Percentiles rank a stretch among this genome's conserved stretches.
phyloP scores from a whole-genome alignment of 2,113 vertebrate species.

The Notiomystis cincta region DNA sequence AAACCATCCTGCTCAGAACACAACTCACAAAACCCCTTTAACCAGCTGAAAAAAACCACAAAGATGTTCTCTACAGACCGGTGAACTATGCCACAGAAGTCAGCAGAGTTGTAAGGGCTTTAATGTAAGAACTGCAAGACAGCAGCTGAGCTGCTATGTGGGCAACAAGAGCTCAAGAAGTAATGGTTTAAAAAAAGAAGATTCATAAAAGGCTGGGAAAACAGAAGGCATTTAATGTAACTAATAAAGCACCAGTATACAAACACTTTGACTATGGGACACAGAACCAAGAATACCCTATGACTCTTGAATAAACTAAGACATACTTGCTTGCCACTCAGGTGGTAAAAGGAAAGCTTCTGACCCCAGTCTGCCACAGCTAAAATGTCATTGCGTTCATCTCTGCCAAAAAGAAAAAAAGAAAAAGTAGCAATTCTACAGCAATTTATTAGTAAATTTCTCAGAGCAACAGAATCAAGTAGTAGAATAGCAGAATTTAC shows the following conservation, averaged over 20 bases:
- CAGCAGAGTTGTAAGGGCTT: not conserved
- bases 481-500: not conserved
- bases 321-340: constrained; percentile 95
- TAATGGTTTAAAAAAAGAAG: not conserved
- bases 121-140: not conserved
- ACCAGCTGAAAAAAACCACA: not conserved
- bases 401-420: constrained; percentile 73
- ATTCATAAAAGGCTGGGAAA: not conserved
- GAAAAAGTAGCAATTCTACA: not conserved
- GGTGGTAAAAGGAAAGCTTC: constrained; percentile 95
- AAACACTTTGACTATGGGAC: not conserved
- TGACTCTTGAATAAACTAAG: not conserved
- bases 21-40: not conserved
- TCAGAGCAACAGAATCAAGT: not conserved
- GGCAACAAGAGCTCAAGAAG: not conserved
- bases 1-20: not conserved
- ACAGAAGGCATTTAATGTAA: not conserved
- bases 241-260: not conserved
- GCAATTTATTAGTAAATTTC: not conserved
- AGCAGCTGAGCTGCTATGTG: not conserved
- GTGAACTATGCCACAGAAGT: not conserved
- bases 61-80: not conserved
- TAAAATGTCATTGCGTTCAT: constrained; percentile 94
- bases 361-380: constrained; percentile 98
- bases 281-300: not conserved